Conservation (phyloP, 2,113 vertebrate genomes). For the Xyrauchen texanus region DNA sequence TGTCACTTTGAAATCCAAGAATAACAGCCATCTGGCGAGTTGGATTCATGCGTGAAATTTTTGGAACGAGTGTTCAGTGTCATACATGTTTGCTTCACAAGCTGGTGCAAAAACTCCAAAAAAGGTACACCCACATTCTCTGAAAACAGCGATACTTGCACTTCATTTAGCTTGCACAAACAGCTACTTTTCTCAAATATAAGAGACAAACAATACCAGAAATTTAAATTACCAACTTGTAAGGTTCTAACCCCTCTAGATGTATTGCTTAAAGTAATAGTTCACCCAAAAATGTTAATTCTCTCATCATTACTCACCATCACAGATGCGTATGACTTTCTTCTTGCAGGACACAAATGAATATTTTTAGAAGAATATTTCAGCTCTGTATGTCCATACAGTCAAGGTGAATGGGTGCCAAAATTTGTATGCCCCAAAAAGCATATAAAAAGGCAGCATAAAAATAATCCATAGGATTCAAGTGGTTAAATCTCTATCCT, state of each 20-base stretch:
- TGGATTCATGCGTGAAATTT: constrained; percentile 41
- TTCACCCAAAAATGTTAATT: too few relatives aligned
- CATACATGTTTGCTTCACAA: constrained; percentile 36
- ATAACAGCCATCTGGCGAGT: constrained; percentile 43
- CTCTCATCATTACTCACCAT: too few relatives aligned
- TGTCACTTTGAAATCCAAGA: constrained; percentile 45
- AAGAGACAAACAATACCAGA: constrained; percentile 8
- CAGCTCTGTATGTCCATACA: too few relatives aligned
- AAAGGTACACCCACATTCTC: constrained; percentile 28
- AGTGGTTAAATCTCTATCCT: too few relatives aligned
- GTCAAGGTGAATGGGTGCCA: too few relatives aligned
- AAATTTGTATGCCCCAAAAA: too few relatives aligned
- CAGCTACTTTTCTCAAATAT: background rate
- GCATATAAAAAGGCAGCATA: too few relatives aligned
- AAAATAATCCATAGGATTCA: too few relatives aligned
- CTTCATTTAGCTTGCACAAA: constrained; percentile 12
- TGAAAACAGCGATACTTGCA: constrained; percentile 14
- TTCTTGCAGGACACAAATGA: too few relatives aligned
- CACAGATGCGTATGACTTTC: too few relatives aligned
- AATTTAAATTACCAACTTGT: background rate
- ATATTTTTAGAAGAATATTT: too few relatives aligned
- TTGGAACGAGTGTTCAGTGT: constrained; percentile 24
- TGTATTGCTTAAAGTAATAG: background rate
- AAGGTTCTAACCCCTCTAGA: background rate
- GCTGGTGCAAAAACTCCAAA: constrained; percentile 30